Evolutionary conservation across 2,797 vertebrate genomes (phyloP).

Genomic region (Pseudochaenichthys georgianus): DNA sequence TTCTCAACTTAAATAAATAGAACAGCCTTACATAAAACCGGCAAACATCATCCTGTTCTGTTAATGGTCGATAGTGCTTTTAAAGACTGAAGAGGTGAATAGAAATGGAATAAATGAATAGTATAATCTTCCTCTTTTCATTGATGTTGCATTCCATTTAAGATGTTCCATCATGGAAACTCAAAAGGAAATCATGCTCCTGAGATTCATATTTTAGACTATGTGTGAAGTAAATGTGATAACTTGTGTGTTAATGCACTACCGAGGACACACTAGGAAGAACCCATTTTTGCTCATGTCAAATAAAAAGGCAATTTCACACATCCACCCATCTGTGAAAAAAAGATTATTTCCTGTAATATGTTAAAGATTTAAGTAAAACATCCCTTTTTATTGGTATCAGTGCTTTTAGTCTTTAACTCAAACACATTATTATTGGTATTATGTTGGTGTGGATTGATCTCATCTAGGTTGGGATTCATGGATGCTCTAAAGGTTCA

Average conservation of each 20-base stretch:
- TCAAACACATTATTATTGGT: no score
- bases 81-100: not conserved
- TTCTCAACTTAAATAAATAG: not conserved
- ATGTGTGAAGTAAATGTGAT: slow-evolving; percentile 10
- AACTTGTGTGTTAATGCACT: not conserved
- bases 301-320: no score
- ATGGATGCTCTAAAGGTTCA: not conserved
- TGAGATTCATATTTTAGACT: not conserved
- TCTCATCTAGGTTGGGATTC: not conserved
- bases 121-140: not conserved
- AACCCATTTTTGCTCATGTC: no score
- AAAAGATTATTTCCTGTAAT: no score
- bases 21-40: not conserved
- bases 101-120: not conserved
- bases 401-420: no score
- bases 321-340: no score
- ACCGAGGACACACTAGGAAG: slow-evolving; percentile 1
- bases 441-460: not conserved
- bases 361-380: not conserved
- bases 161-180: not conserved
- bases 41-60: not conserved
- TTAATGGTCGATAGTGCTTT: not conserved
- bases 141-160: not conserved
- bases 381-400: not conserved
- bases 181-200: not conserved